These are phyloP conservation scores for Scelioninae gen. 2 DNA, from an alignment of 2,888 invertebrate genomes.

Conservation along the genomic window DNA sequence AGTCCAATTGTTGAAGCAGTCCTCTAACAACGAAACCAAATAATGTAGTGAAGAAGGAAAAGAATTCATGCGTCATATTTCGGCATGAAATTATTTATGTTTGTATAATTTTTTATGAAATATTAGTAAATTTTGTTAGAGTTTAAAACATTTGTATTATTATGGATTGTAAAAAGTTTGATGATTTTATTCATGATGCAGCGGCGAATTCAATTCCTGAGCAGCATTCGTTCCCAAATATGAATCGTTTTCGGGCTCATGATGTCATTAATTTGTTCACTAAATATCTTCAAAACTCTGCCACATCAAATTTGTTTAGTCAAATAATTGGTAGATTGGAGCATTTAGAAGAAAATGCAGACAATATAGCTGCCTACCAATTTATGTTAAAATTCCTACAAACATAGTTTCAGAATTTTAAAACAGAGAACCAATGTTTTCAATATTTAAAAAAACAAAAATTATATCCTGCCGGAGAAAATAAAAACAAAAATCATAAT, in stretches of 20 bases:
- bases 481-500: slow-evolving; percentile 1
- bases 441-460: slow-evolving; percentile 23
- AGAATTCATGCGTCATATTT: no score
- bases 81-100: no score
- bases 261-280: slow-evolving; percentile 33
- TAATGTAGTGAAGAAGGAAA: no score
- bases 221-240: slow-evolving; percentile 30
- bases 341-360: slow-evolving; percentile 13
- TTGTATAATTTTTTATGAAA: no score
- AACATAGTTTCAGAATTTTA: slow-evolving; percentile 14
- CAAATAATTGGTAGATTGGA: slow-evolving; percentile 11
- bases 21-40: no score
- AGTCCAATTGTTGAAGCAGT: no score
- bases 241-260: slow-evolving; percentile 34
- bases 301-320: slow-evolving; percentile 26
- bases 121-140: no score
- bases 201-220: slow-evolving; percentile 29
- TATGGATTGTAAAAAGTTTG: no score
- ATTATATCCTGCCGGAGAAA: slow-evolving; percentile 30
- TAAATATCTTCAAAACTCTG: slow-evolving; percentile 32
- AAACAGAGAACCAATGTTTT: slow-evolving; percentile 24
- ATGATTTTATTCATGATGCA: slow-evolving; percentile 11
- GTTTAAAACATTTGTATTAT: no score
- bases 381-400: slow-evolving; percentile 18
- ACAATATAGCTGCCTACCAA: slow-evolving; percentile 7